phyloP scores from a whole-genome alignment of 2,113 vertebrate species.

The Tonatia bakeri region DNA sequence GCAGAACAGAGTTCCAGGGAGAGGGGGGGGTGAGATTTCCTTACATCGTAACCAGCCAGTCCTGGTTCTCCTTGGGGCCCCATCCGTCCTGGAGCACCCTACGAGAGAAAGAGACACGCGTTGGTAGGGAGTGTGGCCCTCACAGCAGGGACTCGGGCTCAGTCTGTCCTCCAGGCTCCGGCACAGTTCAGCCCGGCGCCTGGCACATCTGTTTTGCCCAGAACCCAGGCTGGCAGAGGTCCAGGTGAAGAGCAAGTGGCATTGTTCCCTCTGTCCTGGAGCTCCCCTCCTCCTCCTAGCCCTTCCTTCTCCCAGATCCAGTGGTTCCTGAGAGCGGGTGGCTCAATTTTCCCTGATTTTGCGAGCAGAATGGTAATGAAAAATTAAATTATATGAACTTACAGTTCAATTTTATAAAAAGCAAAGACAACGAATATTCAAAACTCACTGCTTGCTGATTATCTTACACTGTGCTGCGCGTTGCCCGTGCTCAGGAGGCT shows the following conservation, averaged over 20 bases:
- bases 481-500: neutral
- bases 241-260: neutral
- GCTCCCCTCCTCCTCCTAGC: too few relatives aligned
- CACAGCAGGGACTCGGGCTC: rapidly evolving
- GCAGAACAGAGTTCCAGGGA: neutral
- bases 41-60: conserved; percentile 92
- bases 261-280: neutral
- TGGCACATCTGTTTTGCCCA: rapidly evolving
- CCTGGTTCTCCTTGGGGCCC: conserved; percentile 94
- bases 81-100: conserved; percentile 96
- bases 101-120: neutral
- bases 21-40: neutral
- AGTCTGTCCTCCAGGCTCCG: neutral
- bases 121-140: neutral
- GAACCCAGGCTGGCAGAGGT: neutral
- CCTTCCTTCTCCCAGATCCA: neutral
- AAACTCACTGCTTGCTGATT: neutral
- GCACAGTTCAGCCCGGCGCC: neutral
- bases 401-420: neutral
- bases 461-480: neutral
- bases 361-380: neutral
- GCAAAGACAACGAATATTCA: neutral
- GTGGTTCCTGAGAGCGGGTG: neutral
- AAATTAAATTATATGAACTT: neutral
- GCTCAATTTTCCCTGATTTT: neutral